Percentiles rank a stretch among this genome's conserved stretches.
These are phyloP conservation scores for Phoeniculus purpureus DNA, from an alignment of 2,797 vertebrate genomes.

Conservation along the genomic window DNA sequence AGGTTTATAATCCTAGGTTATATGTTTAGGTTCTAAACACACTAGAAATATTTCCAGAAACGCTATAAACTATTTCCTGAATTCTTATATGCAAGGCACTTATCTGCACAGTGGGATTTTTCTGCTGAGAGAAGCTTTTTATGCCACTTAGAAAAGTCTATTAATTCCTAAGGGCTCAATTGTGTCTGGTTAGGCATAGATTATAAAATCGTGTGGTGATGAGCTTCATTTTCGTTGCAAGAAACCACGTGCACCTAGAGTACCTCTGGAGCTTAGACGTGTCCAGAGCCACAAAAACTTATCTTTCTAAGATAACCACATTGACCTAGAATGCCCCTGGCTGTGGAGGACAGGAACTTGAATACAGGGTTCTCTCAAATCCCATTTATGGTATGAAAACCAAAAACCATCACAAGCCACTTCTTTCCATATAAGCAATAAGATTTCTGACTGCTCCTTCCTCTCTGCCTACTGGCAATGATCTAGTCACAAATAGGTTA, in stretches of 20 bases:
- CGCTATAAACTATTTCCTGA: neutral
- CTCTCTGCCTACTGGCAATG: neutral
- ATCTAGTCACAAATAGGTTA: neutral
- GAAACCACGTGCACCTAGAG: constrained; percentile 32
- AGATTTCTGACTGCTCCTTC: neutral
- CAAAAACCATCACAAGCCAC: neutral
- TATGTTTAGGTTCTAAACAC: neutral
- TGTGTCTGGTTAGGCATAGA: constrained; percentile 35
- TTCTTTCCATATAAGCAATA: neutral
- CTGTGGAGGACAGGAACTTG: neutral
- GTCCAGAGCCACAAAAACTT: neutral
- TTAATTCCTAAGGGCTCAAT: constrained; percentile 27
- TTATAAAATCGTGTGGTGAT: neutral
- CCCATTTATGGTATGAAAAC: neutral
- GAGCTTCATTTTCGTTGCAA: constrained; percentile 18
- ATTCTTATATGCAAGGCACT: neutral
- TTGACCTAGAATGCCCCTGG: constrained; percentile 14
- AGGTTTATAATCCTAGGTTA: neutral
- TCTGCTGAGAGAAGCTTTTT: constrained; percentile 24
- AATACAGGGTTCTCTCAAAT: neutral
- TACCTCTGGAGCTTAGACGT: constrained; percentile 21
- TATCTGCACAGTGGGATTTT: neutral
- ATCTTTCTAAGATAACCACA: constrained; percentile 45
- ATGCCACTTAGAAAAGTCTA: neutral
- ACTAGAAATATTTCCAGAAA: neutral